These are phyloP conservation scores for Pungitius pungitius DNA, from an alignment of 2,113 vertebrate species.

Conservation along the genomic window DNA sequence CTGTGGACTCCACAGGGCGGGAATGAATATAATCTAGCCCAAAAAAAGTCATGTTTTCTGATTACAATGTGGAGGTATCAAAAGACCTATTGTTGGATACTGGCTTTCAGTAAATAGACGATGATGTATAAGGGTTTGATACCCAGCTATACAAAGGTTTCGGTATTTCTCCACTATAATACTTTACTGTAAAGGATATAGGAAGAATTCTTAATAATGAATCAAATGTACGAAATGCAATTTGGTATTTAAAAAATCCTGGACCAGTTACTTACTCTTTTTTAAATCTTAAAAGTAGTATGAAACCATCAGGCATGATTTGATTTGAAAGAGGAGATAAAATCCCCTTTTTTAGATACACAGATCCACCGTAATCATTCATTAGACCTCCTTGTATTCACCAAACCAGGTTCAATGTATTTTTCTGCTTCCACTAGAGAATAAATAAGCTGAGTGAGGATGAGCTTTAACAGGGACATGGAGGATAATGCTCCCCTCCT, in stretches of 20 bases:
- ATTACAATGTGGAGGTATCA: neutral
- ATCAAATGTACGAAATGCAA: neutral
- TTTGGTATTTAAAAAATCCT: neutral
- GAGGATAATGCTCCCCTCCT: slow-evolving; percentile 59
- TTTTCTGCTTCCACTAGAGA: neutral
- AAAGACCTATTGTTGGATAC: neutral
- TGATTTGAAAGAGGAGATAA: neutral
- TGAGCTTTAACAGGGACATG: slow-evolving; percentile 50
- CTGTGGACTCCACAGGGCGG: slow-evolving; percentile 27
- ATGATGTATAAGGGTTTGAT: neutral
- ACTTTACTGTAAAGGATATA: neutral
- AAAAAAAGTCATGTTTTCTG: neutral
- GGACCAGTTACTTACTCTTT: neutral
- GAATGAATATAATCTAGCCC: neutral
- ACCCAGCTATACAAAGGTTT: neutral
- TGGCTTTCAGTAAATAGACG: neutral
- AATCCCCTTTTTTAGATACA: neutral
- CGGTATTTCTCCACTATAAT: neutral
- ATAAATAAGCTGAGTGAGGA: slow-evolving; percentile 19
- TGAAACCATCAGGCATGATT: neutral
- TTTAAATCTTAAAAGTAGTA: neutral
- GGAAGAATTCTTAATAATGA: neutral
- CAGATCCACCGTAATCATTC: neutral
- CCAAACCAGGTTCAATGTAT: neutral
- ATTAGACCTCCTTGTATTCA: neutral